Evolutionary conservation across 2,888 invertebrate species (phyloP), one percentile per base, ranked within the genome.

Genomic region (Cheiracanthium punctorium): DNA sequence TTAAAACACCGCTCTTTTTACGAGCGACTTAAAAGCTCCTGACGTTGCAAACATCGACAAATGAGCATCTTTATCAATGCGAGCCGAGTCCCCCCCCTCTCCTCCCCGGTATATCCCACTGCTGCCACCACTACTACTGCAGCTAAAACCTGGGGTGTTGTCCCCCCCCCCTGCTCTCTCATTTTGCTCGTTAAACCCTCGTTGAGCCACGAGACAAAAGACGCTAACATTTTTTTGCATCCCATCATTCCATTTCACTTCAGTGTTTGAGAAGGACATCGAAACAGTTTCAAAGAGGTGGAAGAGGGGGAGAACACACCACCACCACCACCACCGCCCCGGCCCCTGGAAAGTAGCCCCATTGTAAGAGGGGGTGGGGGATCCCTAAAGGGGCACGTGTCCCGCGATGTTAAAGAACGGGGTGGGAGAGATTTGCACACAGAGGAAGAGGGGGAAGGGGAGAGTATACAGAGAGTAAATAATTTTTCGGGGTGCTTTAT

Each of bases 171-270:
- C 43, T 1, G 58, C 20, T 10, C 10, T 37, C 71, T 71, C 71
- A 71, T 71, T 71, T 71, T 24, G 28, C 71, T 71, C 43, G 71
- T 71, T 71, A 71, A 58, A 71, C 71, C 43, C 43, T 37, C 71
- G 43, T 43, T 71, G 17, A 71, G 43, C 29, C 24, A 24, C 71
- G n/a, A 29, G 24, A 71, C 29, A 43, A 71, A 28, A 37, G 71
- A n/a, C 58, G 24, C 58, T 24, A 24, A 58, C 58, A 58, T 58
- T 58, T 58, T n/a, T 58, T 58, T 58, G 58, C 58, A 58, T 58
- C 58, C 58, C 24, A 17, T 58, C 24, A 17, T 58, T 20, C 58
- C 58, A 58, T 58, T 58, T 67, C 67, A 32, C 67, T 32, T 67
- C 67, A 30, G 14, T 30, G 30, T 67, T 67, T 32, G 67, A 67